Percentiles rank a stretch among this genome's conserved stretches.
Conservation (phyloP, 2,113 vertebrate genomes). For the Carassius gibelio region DNA sequence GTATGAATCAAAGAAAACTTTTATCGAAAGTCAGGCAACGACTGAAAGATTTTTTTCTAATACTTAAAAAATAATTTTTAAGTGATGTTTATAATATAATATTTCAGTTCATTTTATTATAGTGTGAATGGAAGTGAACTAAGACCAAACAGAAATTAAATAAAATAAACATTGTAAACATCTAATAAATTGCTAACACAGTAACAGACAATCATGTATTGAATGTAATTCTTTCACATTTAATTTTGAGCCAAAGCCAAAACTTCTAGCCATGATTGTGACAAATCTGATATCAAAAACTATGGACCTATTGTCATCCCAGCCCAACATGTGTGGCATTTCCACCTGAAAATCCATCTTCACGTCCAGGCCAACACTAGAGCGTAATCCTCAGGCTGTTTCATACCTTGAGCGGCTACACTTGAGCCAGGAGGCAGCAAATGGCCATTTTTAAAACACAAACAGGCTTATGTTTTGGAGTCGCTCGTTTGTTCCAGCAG, state of each 20-base stretch:
- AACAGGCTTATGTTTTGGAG: slow-evolving; percentile 54
- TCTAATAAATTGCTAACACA: neutral
- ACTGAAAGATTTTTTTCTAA: neutral
- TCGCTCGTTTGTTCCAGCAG: slow-evolving; percentile 52
- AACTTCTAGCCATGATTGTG: neutral
- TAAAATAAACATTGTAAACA: too few species aligned
- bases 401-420: slow-evolving; percentile 48
- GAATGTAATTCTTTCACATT: neutral
- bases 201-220: neutral
- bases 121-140: too few species aligned
- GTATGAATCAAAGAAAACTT: neutral
- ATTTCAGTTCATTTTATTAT: too few species aligned
- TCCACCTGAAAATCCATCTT: neutral
- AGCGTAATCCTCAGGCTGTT: slow-evolving; percentile 36
- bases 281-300: too few species aligned
- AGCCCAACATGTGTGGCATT: neutral
- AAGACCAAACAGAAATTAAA: too few species aligned
- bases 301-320: too few species aligned
- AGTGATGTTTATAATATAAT: too few species aligned
- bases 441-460: slow-evolving; percentile 59
- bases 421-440: neutral
- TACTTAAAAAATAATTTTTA: too few species aligned
- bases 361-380: neutral
- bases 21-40: neutral
- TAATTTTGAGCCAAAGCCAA: neutral